phyloP scores from a whole-genome alignment of 2,888 invertebrate species.

The Campoplex capitator region DNA sequence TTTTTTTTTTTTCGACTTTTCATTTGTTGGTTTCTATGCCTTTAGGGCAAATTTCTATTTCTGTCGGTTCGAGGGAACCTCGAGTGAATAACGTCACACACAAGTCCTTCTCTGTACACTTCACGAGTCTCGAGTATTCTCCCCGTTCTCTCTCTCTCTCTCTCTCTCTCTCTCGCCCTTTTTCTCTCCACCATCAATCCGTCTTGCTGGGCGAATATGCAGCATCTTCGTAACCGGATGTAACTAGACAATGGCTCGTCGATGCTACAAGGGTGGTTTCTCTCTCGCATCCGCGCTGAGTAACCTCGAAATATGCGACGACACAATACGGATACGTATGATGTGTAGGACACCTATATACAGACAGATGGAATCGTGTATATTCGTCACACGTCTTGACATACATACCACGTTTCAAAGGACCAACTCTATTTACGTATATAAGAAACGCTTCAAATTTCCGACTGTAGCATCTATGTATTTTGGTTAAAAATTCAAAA shows the following conservation, averaged over 20 bases:
- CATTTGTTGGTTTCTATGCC: constrained; percentile 30
- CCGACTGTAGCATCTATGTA: neutral
- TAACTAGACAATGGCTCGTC: constrained; percentile 76
- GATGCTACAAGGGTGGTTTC: constrained; percentile 68
- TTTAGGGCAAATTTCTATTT: constrained; percentile 54
- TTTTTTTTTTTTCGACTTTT: neutral
- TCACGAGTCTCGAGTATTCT: constrained; percentile 51
- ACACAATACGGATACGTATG: neutral
- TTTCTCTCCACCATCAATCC: constrained; percentile 34
- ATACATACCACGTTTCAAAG: constrained; percentile 60
- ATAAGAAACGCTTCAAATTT: neutral
- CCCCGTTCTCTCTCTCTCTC: neutral
- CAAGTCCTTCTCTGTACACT: constrained; percentile 35
- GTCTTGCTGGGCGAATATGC: constrained; percentile 47
- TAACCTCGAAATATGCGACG: constrained; percentile 61
- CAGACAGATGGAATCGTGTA: neutral
- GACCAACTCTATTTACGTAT: neutral
- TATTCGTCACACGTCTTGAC: constrained; percentile 47
- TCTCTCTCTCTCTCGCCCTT: neutral
- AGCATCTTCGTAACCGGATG: constrained; percentile 65
- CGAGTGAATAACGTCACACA: constrained; percentile 52
- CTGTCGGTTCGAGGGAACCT: constrained; percentile 45
- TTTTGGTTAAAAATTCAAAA: neutral
- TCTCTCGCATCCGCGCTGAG: constrained; percentile 24
- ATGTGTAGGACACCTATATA: no score